Conservation (phyloP, 2,113 vertebrate species). For the Lota lota region DNA sequence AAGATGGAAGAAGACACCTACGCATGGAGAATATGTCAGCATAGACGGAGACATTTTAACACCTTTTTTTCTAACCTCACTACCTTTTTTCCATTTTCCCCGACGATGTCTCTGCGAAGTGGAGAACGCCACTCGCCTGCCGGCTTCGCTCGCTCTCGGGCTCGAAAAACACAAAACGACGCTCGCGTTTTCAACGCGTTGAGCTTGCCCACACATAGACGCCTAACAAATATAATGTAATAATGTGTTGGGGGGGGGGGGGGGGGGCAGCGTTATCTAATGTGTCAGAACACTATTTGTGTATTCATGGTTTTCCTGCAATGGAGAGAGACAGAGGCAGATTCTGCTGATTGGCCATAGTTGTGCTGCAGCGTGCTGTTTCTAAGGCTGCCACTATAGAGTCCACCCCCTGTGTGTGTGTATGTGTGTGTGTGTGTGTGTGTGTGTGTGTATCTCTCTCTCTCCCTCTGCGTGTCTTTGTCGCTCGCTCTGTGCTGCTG, state of each 20-base stretch:
- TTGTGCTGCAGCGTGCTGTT: constrained; percentile 59
- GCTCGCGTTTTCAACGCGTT: constrained; percentile 21
- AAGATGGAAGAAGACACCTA: too few species aligned
- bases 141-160: constrained; percentile 17
- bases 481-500: constrained; percentile 27
- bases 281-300: constrained; percentile 24
- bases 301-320: constrained; percentile 9
- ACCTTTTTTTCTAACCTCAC: constrained; percentile 27
- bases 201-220: constrained; percentile 18
- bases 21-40: too few species aligned
- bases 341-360: constrained; percentile 45
- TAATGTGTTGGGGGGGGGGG: constrained; percentile 20
- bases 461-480: constrained; percentile 41
- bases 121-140: constrained; percentile 31
- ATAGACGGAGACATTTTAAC: constrained; percentile 8
- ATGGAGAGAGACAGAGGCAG: constrained; percentile 27
- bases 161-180: not conserved
- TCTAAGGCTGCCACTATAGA: constrained; percentile 53
- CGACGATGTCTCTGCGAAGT: constrained; percentile 22
- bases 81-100: constrained; percentile 17
- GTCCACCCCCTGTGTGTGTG: constrained; percentile 47
- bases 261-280: constrained; percentile 13
- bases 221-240: too few species aligned
- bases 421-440: constrained; percentile 31
- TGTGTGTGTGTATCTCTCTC: constrained; percentile 14